These are phyloP conservation scores for Hippocampus guttulatus DNA, from an alignment of 2,113 vertebrate species.

Conservation along the genomic window DNA sequence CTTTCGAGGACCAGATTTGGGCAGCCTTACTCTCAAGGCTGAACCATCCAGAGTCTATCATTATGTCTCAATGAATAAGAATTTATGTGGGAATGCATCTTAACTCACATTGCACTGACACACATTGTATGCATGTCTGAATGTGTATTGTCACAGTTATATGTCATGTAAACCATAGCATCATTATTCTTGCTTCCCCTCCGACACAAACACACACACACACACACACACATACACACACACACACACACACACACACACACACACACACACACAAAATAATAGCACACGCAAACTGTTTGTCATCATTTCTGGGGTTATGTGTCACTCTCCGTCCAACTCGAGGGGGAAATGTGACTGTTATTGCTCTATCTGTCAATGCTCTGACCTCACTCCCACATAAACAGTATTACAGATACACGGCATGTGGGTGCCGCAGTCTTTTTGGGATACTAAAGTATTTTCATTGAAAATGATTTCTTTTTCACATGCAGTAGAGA, in stretches of 20 bases:
- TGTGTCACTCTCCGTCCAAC: constrained; percentile 20
- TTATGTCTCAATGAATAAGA: constrained; percentile 47
- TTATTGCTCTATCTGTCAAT: constrained; percentile 35
- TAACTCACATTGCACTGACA: constrained; percentile 12
- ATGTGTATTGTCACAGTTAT: constrained; percentile 16
- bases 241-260: background rate
- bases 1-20: no score
- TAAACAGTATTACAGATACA: background rate
- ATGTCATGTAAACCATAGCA: background rate
- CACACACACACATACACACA: background rate
- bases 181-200: background rate
- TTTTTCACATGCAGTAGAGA: background rate
- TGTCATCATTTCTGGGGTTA: constrained; percentile 27
- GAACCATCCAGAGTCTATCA: constrained; percentile 39
- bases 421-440: background rate
- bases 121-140: background rate
- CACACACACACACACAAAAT: background rate
- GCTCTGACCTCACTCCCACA: constrained; percentile 8
- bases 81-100: constrained; percentile 31
- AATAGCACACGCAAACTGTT: background rate
- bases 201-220: background rate
- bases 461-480: background rate
- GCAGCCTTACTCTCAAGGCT: no score
- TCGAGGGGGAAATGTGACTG: constrained; percentile 13
- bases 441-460: background rate